These are phyloP conservation scores for Melinaea menophilus DNA, from an alignment of 2,888 invertebrate species.

Conservation along the genomic window DNA sequence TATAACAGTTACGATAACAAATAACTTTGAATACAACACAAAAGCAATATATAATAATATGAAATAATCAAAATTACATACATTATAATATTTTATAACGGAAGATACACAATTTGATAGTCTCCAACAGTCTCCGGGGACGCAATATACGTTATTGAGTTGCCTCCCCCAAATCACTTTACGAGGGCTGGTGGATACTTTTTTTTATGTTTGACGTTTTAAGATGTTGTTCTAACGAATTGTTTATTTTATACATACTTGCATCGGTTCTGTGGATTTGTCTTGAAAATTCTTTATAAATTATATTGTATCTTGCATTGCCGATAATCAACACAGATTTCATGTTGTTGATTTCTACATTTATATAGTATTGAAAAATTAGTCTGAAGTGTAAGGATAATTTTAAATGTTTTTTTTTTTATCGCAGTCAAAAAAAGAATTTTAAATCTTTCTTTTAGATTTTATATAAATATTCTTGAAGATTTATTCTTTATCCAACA, in stretches of 20 bases:
- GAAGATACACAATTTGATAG: constrained; percentile 1
- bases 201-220: constrained; percentile 10
- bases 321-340: too few species aligned
- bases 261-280: not conserved
- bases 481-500: too few species aligned
- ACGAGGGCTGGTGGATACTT: constrained; percentile 30
- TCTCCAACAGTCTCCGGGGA: constrained; percentile 17
- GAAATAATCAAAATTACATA: not conserved
- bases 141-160: constrained; percentile 33
- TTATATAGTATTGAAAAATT: too few species aligned
- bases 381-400: too few species aligned
- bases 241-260: not conserved
- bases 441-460: too few species aligned
- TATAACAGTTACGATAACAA: not conserved
- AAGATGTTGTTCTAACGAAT: too few species aligned
- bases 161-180: constrained; percentile 45
- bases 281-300: not conserved
- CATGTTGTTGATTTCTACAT: too few species aligned
- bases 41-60: not conserved
- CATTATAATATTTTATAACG: not conserved
- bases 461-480: too few species aligned
- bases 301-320: too few species aligned
- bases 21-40: not conserved
- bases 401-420: too few species aligned
- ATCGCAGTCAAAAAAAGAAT: too few species aligned